Evolutionary conservation across 2,797 vertebrate genomes (phyloP).

Genomic region (Syndactyla subalaris): DNA sequence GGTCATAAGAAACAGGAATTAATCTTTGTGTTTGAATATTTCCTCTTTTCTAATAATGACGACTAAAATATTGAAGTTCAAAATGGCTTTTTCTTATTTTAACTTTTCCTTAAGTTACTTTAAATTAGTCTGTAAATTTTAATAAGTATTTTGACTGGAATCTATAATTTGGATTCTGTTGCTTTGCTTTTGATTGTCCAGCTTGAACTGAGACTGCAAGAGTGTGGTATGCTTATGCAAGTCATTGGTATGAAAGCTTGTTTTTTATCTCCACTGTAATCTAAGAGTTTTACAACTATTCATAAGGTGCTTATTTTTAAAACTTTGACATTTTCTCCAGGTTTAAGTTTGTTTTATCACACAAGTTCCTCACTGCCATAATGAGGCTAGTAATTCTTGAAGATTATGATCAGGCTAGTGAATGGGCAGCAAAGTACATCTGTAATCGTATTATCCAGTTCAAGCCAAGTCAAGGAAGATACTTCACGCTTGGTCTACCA

Average conservation of each 20-base stretch:
- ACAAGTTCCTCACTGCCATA: neutral
- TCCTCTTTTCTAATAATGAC: neutral
- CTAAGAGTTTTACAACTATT: neutral
- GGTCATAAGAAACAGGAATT: neutral
- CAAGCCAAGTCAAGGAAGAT: slow-evolving; percentile 79
- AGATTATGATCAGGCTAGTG: slow-evolving; percentile 93
- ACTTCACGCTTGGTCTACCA: slow-evolving; percentile 82
- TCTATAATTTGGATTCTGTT: neutral
- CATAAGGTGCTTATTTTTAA: neutral
- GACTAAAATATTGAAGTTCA: neutral
- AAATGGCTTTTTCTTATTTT: neutral
- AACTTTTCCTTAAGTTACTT: neutral
- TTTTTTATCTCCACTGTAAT: neutral
- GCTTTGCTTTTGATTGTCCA: neutral
- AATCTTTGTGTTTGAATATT: neutral
- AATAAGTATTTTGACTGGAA: neutral
- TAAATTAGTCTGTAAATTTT: neutral
- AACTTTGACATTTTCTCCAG: slow-evolving; percentile 14
- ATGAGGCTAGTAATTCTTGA: slow-evolving; percentile 90
- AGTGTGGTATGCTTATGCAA: neutral
- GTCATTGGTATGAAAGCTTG: neutral
- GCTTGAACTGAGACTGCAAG: neutral
- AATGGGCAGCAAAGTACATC: slow-evolving; percentile 98
- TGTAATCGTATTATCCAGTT: slow-evolving; percentile 87
- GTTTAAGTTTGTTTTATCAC: neutral